Evolutionary conservation across 2,113 vertebrate species (phyloP).

Genomic region (Naja naja): DNA sequence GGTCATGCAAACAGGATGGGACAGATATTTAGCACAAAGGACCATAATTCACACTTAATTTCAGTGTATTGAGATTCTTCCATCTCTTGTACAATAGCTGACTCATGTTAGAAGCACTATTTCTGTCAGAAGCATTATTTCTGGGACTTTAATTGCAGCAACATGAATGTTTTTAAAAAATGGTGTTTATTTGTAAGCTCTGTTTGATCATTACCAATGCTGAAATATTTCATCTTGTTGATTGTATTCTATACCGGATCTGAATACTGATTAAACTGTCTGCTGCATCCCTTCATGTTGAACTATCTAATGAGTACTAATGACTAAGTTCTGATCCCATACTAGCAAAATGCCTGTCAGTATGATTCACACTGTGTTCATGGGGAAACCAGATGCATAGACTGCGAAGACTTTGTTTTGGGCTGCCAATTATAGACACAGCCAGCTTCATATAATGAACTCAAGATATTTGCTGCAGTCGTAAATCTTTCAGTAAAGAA

Average conservation of each 20-base stretch:
- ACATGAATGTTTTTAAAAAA: slow-evolving; percentile 8
- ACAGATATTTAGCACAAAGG: slow-evolving; percentile 21
- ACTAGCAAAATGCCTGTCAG: not conserved
- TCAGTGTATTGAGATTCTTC: slow-evolving; percentile 2
- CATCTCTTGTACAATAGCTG: slow-evolving; percentile 1
- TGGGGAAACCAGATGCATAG: not conserved
- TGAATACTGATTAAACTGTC: not conserved
- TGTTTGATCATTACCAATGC: slow-evolving; percentile 12
- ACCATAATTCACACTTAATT: slow-evolving; percentile 15
- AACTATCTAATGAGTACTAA: not conserved
- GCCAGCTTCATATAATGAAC: not conserved
- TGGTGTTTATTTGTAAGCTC: slow-evolving; percentile 1
- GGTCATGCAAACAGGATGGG: slow-evolving; percentile 33
- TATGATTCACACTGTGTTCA: not conserved
- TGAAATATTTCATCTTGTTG: slow-evolving; percentile 19
- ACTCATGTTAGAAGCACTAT: slow-evolving; percentile 14
- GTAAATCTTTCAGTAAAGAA: not conserved
- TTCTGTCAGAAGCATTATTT: slow-evolving; percentile 17
- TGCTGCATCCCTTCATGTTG: not conserved
- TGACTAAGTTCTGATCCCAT: not conserved
- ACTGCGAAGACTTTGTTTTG: not conserved
- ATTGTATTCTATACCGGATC: not conserved
- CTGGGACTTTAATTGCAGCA: slow-evolving; percentile 31
- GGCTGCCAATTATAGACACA: not conserved
- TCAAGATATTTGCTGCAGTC: not conserved